A percentile compares a stretch with the other conserved stretches of the same genome.
These are phyloP conservation scores for Trichopria drosophilae DNA, from an alignment of 2,888 invertebrate species.

Conservation along the genomic window DNA sequence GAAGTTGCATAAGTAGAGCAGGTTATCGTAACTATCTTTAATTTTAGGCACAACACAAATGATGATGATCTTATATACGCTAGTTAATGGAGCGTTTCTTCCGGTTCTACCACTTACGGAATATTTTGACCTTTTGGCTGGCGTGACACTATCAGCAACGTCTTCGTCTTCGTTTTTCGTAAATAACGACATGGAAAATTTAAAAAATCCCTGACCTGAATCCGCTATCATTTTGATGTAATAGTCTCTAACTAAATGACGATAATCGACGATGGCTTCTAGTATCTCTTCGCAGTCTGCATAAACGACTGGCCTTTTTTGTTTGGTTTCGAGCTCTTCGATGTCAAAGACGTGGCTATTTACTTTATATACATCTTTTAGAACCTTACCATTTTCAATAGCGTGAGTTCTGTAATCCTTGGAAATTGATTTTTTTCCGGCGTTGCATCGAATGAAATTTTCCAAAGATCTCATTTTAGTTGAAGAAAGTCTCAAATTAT, in stretches of 20 bases:
- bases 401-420: slow-evolving; percentile 1
- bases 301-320: too few relatives aligned
- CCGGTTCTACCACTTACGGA: background rate
- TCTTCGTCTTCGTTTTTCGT: background rate
- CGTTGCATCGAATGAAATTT: slow-evolving; percentile 5
- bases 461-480: too few relatives aligned
- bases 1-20: background rate
- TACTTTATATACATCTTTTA: too few relatives aligned
- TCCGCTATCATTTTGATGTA: slow-evolving; percentile 1
- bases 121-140: too few relatives aligned
- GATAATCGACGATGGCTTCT: too few relatives aligned
- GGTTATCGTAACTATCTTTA: background rate
- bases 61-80: slow-evolving; percentile 1
- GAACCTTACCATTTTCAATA: too few relatives aligned
- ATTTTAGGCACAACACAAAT: too few relatives aligned
- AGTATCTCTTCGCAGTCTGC: too few relatives aligned
- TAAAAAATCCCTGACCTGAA: background rate
- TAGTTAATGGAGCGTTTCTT: background rate
- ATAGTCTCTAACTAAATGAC: background rate
- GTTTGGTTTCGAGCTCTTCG: too few relatives aligned
- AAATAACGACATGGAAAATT: slow-evolving; percentile 2
- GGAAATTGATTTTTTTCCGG: slow-evolving; percentile 2
- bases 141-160: background rate
- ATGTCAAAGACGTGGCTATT: too few relatives aligned
- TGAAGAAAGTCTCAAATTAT: too few relatives aligned